phyloP scores from a whole-genome alignment of 2,113 vertebrate species.

The Ceuthmochares aereus region DNA sequence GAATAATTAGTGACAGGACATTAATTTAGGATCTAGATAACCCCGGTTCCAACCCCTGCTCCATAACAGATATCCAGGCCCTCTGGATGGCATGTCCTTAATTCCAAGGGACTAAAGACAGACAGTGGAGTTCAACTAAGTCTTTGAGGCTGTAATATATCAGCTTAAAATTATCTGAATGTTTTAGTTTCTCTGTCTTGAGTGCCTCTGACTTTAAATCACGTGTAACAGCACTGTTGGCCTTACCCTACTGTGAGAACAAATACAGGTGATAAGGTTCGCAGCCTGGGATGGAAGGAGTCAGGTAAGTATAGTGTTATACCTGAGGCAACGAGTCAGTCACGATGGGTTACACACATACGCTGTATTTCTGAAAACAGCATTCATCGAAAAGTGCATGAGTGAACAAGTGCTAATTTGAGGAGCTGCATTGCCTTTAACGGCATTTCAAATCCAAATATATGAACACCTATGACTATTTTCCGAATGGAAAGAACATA shows the following conservation, averaged over 20 bases:
- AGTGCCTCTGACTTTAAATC: neutral
- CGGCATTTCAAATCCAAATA: neutral
- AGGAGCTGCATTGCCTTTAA: neutral
- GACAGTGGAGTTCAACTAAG: neutral
- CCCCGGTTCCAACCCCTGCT: neutral
- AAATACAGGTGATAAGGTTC: neutral
- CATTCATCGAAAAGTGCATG: neutral
- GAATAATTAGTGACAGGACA: neutral
- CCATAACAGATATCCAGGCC: neutral
- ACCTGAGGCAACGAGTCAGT: neutral
- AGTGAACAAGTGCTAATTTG: neutral
- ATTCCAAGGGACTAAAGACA: neutral
- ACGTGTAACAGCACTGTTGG: neutral
- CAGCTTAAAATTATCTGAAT: neutral
- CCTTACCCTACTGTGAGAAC: neutral
- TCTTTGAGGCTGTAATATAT: neutral
- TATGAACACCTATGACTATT: neutral
- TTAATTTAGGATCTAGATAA: neutral
- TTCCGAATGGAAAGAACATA: neutral
- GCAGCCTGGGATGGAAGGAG: neutral
- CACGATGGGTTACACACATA: neutral
- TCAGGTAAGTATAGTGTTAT: neutral
- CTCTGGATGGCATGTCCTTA: neutral
- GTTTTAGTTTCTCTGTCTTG: neutral
- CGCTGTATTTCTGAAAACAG: neutral